These are phyloP conservation scores for Blastobasis lacticolella DNA, from an alignment of 2,888 invertebrate species.

Conservation along the genomic window DNA sequence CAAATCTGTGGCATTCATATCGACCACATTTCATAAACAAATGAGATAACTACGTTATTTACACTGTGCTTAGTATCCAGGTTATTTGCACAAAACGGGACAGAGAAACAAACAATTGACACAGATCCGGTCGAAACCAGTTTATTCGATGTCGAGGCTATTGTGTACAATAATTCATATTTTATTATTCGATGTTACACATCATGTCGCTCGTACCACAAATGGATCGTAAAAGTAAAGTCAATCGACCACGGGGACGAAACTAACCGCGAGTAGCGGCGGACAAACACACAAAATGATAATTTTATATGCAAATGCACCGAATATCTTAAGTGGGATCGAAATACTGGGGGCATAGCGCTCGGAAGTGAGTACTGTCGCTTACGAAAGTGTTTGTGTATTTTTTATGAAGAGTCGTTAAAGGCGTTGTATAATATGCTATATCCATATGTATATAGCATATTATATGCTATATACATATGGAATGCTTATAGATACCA, in stretches of 20 bases:
- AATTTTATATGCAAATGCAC: slow-evolving; percentile 60
- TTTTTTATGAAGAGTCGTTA: neutral
- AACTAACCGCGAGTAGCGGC: slow-evolving; percentile 22
- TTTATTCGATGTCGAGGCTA: too few species aligned
- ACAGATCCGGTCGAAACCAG: too few species aligned
- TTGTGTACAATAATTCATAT: too few species aligned
- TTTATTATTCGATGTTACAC: too few species aligned
- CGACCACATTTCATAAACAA: too few species aligned
- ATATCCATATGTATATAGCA: too few species aligned
- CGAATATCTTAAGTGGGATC: slow-evolving; percentile 64
- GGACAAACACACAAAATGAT: slow-evolving; percentile 33
- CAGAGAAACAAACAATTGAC: too few species aligned
- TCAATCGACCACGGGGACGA: slow-evolving; percentile 36
- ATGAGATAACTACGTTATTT: neutral
- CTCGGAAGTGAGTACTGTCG: slow-evolving; percentile 30
- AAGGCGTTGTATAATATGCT: too few species aligned
- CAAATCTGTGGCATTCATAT: too few species aligned
- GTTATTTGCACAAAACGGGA: too few species aligned
- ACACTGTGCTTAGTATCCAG: neutral
- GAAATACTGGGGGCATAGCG: slow-evolving; percentile 32
- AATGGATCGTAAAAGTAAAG: slow-evolving; percentile 16
- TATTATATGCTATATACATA: too few species aligned
- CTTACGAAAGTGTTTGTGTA: slow-evolving; percentile 22
- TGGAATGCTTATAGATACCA: too few species aligned
- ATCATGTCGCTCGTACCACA: slow-evolving; percentile 9